These are phyloP conservation scores for Sarotherodon lohbergeri DNA, from an alignment of 2,113 vertebrate species.

Conservation along the genomic window DNA sequence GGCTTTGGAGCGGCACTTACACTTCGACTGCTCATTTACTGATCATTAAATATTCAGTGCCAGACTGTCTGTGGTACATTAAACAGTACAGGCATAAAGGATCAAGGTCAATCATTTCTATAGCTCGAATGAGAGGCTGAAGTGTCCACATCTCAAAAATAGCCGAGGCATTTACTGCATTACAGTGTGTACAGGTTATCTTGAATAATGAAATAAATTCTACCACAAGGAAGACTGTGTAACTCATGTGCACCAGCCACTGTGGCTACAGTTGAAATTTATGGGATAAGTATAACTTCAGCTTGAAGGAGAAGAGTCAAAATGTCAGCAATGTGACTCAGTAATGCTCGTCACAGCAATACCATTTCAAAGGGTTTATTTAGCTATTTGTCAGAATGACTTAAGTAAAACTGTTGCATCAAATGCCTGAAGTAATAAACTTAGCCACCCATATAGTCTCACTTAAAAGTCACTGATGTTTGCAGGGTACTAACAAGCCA, in stretches of 20 bases:
- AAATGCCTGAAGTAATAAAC: not conserved
- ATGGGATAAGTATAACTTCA: not conserved
- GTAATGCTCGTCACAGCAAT: not conserved
- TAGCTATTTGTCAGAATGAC: not conserved
- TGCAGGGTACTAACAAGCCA: not conserved
- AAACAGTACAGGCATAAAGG: slow-evolving; percentile 1
- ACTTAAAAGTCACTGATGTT: not conserved
- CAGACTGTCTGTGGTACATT: not conserved
- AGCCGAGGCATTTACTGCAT: not conserved
- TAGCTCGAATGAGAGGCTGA: not conserved
- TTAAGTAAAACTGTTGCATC: not conserved
- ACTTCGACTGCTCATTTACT: not conserved
- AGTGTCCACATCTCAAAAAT: not conserved
- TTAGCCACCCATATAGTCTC: not conserved
- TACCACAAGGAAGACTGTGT: not conserved
- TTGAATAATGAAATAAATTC: not conserved
- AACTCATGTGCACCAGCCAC: not conserved
- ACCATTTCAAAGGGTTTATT: not conserved
- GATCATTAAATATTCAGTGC: slow-evolving; percentile 22
- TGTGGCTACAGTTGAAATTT: not conserved
- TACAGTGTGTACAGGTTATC: not conserved
- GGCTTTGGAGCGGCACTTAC: not conserved
- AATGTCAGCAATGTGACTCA: not conserved
- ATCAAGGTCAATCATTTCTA: not conserved
- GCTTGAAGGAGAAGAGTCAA: not conserved